Conservation (phyloP, 1,140 invertebrate species). For the Anthonomus grandis region DNA sequence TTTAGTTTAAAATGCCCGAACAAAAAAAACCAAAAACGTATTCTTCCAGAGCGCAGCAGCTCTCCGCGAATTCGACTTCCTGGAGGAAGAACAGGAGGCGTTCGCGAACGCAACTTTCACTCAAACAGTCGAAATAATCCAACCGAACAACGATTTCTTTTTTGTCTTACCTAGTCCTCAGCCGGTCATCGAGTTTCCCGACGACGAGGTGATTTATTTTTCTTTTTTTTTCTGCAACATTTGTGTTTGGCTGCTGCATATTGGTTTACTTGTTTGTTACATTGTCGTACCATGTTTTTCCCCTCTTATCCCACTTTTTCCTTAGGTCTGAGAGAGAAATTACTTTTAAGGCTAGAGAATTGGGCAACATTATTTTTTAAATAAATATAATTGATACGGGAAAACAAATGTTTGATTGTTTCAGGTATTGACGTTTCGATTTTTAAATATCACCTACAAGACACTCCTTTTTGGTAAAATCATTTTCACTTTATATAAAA, state of each 20-base stretch:
- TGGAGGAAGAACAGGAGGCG: conserved; percentile 65
- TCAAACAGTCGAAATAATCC: conserved; percentile 43
- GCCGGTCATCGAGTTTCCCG: conserved; percentile 74
- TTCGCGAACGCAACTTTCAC: conserved; percentile 46
- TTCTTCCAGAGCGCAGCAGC: conserved; percentile 73
- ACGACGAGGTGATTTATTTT: conserved; percentile 62
- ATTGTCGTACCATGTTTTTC: no score
- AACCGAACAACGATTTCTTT: conserved; percentile 45
- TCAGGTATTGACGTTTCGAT: no score
- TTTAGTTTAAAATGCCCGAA: no score
- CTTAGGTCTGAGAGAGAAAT: no score
- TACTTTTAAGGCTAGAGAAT: no score
- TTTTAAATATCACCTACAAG: no score
- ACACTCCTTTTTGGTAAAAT: no score
- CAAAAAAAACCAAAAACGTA: not conserved
- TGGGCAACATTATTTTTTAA: no score
- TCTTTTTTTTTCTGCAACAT: conserved; percentile 6
- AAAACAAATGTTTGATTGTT: no score
- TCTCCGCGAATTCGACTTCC: conserved; percentile 83
- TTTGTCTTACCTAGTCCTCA: conserved; percentile 68
- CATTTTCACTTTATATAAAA: no score
- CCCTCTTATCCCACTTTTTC: not conserved
- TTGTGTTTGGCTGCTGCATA: conserved; percentile 2
- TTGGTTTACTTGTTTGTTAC: not conserved
- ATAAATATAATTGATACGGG: no score